Conservation (phyloP, 2,888 invertebrate genomes). For the Andrena chrysosceles region DNA sequence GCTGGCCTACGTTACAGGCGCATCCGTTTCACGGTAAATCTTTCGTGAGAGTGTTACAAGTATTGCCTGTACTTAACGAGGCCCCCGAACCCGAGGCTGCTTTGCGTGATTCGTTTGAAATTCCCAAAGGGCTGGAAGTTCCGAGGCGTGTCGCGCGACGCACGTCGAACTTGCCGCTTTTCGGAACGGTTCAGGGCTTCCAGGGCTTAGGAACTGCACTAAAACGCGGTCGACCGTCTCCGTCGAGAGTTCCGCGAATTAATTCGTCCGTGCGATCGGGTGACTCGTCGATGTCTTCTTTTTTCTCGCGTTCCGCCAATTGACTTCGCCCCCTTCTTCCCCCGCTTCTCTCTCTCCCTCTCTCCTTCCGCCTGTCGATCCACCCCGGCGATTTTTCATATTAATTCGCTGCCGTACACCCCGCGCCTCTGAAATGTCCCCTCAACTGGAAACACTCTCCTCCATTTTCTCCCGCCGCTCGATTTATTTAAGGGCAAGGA, state of each 20-base stretch:
- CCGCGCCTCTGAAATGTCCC: too few relatives aligned
- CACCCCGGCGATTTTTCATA: conserved; percentile 11
- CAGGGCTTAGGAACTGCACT: conserved; percentile 41
- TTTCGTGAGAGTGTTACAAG: conserved; percentile 62
- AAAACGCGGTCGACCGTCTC: conserved; percentile 39
- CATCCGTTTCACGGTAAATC: conserved; percentile 64
- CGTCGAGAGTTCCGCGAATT: conserved; percentile 54
- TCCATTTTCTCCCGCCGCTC: neutral
- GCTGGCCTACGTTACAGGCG: conserved; percentile 43
- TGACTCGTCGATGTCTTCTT: conserved; percentile 19
- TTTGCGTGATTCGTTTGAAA: conserved; percentile 51
- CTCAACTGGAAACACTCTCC: neutral
- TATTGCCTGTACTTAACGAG: conserved; percentile 66
- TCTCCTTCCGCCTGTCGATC: neutral
- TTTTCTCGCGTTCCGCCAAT: conserved; percentile 26
- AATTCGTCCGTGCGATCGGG: conserved; percentile 57
- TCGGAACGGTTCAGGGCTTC: conserved; percentile 48
- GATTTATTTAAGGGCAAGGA: too few relatives aligned
- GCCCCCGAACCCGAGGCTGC: conserved; percentile 5
- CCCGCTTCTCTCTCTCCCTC: neutral
- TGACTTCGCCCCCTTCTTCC: conserved; percentile 3
- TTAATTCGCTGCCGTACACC: neutral
- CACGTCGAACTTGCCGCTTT: conserved; percentile 63
- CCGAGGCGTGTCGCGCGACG: conserved; percentile 54
- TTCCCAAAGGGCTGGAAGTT: conserved; percentile 65